Percentiles rank a stretch among this genome's conserved stretches.
phyloP scores from a whole-genome alignment of 2,797 vertebrate species.

The Tragopan temminckii region DNA sequence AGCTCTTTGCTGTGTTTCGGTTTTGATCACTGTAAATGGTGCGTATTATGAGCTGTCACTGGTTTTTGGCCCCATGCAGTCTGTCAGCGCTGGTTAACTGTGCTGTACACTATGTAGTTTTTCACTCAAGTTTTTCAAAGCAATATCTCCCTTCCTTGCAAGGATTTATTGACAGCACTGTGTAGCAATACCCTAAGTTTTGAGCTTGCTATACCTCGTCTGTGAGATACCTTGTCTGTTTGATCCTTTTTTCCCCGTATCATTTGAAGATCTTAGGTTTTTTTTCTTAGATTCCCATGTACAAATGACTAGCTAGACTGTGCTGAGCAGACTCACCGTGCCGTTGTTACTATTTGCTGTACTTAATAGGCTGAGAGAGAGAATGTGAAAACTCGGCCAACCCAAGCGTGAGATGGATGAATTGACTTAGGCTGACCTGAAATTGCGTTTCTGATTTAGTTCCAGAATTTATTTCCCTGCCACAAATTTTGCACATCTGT shows the following conservation, averaged over 20 bases:
- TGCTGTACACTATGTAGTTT: background rate
- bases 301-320: background rate
- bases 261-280: background rate
- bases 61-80: rapidly evolving
- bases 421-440: background rate
- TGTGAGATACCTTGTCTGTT: background rate
- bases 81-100: background rate
- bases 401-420: background rate
- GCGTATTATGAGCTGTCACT: background rate
- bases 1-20: background rate
- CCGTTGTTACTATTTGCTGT: background rate
- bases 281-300: rapidly evolving
- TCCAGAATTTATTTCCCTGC: background rate
- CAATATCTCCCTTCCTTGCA: background rate
- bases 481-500: background rate
- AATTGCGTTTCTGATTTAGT: background rate
- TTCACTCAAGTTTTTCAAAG: background rate
- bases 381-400: background rate
- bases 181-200: background rate
- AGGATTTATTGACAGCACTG: background rate
- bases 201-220: background rate
- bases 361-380: background rate
- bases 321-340: background rate
- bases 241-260: background rate
- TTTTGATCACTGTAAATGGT: background rate